phyloP scores from a whole-genome alignment of 2,797 vertebrate species.

The Diplodus puntazzo region DNA sequence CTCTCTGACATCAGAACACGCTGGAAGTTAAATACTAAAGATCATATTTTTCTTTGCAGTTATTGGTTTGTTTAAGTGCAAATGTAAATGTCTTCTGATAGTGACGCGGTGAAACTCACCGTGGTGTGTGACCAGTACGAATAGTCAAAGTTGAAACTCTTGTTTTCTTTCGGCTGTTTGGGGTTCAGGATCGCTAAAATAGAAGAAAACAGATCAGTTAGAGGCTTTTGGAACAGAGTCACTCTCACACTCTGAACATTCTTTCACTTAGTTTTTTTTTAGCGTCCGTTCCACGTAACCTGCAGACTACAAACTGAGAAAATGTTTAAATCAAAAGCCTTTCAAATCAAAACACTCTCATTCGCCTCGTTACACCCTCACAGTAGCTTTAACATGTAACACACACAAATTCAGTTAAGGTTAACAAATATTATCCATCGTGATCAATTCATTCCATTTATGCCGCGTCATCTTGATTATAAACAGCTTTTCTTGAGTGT shows the following conservation, averaged over 20 bases:
- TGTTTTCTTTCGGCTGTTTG: slow-evolving; percentile 98
- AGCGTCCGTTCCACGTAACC: not conserved
- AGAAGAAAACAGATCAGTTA: slow-evolving; percentile 34
- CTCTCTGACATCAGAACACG: not conserved
- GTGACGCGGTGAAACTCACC: slow-evolving; percentile 82
- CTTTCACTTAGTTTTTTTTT: not conserved
- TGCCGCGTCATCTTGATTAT: no score
- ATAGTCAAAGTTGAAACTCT: slow-evolving; percentile 98
- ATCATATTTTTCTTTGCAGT: not conserved
- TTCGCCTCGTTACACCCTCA: no score
- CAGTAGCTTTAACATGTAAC: no score
- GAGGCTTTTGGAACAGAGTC: slow-evolving; percentile 8
- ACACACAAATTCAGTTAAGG: no score
- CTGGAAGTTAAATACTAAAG: not conserved
- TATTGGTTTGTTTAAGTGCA: not conserved
- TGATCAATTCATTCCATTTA: no score
- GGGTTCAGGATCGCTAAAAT: slow-evolving; percentile 94
- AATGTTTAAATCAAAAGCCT: not conserved
- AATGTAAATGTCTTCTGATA: not conserved
- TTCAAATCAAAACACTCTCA: no score
- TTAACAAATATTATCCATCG: no score
- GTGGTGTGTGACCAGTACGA: slow-evolving; percentile 99
- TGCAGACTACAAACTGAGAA: not conserved
- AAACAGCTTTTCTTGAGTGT: no score
- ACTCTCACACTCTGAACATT: not conserved